Percentiles rank a stretch among this genome's conserved stretches.
Evolutionary conservation across 1,140 invertebrate species (phyloP).

Genomic region (Sycobia sp.): DNA sequence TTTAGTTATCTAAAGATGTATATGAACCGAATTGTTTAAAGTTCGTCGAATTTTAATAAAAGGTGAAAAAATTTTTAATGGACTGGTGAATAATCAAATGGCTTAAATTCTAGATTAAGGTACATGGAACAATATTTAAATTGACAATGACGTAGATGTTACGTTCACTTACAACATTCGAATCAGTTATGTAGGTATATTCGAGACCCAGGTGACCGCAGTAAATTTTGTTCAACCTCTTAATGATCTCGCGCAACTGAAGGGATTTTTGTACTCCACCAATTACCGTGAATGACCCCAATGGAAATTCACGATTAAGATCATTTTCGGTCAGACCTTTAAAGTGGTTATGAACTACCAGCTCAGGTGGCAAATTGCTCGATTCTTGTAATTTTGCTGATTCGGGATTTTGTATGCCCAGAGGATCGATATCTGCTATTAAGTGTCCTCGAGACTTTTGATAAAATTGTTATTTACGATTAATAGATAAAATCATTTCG

Average conservation of each 20-base stretch:
- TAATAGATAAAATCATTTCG: no score
- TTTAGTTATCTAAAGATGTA: no score
- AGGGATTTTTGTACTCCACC: slow-evolving; percentile 67
- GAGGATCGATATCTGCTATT: slow-evolving; percentile 78
- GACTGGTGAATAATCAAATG: no score
- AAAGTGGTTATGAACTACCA: slow-evolving; percentile 52
- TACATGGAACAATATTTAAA: not conserved
- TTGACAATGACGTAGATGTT: no score
- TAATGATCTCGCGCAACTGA: slow-evolving; percentile 75
- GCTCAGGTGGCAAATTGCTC: slow-evolving; percentile 42
- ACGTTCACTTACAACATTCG: slow-evolving; percentile 50
- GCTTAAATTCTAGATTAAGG: not conserved
- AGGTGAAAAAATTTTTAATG: no score
- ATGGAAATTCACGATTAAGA: slow-evolving; percentile 69
- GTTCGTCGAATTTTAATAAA: no score
- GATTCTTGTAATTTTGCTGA: slow-evolving; percentile 49
- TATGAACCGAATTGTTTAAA: no score
- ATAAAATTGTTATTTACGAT: slow-evolving; percentile 9
- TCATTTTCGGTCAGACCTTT: slow-evolving; percentile 67
- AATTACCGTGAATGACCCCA: slow-evolving; percentile 74
- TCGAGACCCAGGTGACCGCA: slow-evolving; percentile 79
- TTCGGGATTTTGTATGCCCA: slow-evolving; percentile 63
- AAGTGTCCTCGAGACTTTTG: slow-evolving; percentile 77
- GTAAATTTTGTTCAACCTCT: slow-evolving; percentile 74
- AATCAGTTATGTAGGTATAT: slow-evolving; percentile 86